A percentile compares a stretch with the other conserved stretches of the same genome.
These are phyloP conservation scores for Neopipo cinnamomea DNA, from an alignment of 2,113 vertebrate genomes.

Conservation along the genomic window DNA sequence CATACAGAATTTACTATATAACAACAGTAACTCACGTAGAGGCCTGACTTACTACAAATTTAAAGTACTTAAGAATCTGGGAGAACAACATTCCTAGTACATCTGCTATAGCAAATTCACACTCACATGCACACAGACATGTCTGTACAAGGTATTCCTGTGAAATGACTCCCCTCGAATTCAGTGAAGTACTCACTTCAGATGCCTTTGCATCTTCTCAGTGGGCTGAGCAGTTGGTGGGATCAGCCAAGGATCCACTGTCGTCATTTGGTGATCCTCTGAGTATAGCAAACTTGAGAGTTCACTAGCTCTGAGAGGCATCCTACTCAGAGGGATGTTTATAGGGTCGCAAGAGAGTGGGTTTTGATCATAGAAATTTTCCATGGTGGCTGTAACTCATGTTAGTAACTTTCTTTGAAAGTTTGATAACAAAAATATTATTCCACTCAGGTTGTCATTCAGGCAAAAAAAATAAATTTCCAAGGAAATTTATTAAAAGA, in stretches of 20 bases:
- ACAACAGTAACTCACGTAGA: accelerated
- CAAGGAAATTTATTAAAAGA: background rate
- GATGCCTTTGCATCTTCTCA: background rate
- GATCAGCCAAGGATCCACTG: background rate
- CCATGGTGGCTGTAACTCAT: accelerated
- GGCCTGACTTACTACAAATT: background rate
- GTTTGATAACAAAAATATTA: background rate
- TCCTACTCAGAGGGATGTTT: background rate
- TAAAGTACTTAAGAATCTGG: background rate
- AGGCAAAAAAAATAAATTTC: background rate
- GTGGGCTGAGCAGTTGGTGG: background rate
- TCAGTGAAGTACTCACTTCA: background rate
- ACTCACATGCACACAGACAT: accelerated
- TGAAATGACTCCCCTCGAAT: background rate
- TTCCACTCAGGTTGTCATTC: background rate
- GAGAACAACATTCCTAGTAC: accelerated
- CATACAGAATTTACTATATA: background rate
- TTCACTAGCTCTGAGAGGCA: too few relatives aligned
- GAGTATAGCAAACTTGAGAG: background rate
- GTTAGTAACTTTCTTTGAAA: background rate
- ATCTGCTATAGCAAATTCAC: background rate
- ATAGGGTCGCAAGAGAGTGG: background rate
- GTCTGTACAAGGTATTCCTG: background rate
- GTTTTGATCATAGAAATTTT: background rate
- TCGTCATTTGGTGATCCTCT: accelerated